Conservation (phyloP, 2,888 invertebrate genomes). For the Himalopsyche kuldschensis region DNA sequence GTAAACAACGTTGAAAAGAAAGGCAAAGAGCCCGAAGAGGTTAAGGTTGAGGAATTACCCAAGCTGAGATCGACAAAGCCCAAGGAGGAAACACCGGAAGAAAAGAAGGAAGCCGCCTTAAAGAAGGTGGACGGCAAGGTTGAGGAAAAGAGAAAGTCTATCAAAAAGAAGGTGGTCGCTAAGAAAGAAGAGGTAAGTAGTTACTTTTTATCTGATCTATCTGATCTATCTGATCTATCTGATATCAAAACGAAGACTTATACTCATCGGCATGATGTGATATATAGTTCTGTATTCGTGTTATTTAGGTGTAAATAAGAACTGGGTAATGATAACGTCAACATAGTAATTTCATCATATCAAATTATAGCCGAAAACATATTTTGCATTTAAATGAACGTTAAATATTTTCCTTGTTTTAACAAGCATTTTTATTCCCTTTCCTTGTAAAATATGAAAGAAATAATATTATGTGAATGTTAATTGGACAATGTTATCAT, state of each 20-base stretch:
- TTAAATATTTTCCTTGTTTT: background rate
- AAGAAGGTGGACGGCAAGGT: conserved; percentile 55
- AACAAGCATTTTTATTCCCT: background rate
- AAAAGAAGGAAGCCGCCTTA: conserved; percentile 50
- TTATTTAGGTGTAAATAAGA: too few species aligned
- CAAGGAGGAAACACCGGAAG: conserved; percentile 55
- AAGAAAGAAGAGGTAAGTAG: conserved; percentile 58
- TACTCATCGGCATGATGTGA: too few species aligned
- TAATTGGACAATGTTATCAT: background rate
- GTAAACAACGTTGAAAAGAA: conserved; percentile 43
- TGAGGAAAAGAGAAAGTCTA: conserved; percentile 50
- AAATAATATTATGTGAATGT: background rate
- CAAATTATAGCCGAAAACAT: too few species aligned
- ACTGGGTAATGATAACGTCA: too few species aligned
- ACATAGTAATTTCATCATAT: too few species aligned
- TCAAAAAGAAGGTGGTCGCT: conserved; percentile 56
- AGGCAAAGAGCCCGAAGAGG: conserved; percentile 48
- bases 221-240: too few species aligned
- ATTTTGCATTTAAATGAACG: background rate
- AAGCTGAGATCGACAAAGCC: conserved; percentile 61
- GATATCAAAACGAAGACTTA: background rate
- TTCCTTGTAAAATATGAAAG: background rate
- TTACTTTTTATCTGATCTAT: conserved; percentile 7
- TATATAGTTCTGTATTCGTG: too few species aligned
- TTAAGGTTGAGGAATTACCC: conserved; percentile 64